These are phyloP conservation scores for Atractosteus spatula DNA, from an alignment of 2,113 vertebrate species.

Conservation along the genomic window DNA sequence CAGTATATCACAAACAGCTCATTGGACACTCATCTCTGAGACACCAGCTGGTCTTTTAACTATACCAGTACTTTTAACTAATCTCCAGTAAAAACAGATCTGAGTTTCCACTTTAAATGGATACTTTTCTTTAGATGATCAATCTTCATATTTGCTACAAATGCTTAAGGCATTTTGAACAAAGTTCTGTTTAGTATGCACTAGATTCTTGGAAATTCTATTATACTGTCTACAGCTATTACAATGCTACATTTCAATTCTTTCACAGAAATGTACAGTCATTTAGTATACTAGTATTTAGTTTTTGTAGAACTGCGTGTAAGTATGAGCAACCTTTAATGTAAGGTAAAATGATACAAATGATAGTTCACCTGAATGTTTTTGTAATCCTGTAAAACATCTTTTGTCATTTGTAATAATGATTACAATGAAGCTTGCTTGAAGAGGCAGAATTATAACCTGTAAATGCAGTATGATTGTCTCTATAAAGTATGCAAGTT, in stretches of 20 bases:
- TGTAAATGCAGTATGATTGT: too few species aligned
- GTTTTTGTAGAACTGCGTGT: slow-evolving; percentile 17
- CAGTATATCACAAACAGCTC: too few species aligned
- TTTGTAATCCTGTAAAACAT: too few species aligned
- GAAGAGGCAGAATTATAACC: too few species aligned
- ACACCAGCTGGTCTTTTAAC: slow-evolving; percentile 55
- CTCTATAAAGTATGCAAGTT: too few species aligned
- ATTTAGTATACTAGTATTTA: too few species aligned
- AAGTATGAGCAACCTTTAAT: slow-evolving; percentile 22
- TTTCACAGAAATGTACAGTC: slow-evolving; percentile 20
- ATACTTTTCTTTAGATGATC: slow-evolving; percentile 54
- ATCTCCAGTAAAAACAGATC: too few species aligned
- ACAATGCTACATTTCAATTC: slow-evolving; percentile 49
- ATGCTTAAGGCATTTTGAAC: slow-evolving; percentile 52
- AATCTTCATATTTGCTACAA: slow-evolving; percentile 41
- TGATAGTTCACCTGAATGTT: too few species aligned
- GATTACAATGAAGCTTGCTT: too few species aligned
- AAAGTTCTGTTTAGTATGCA: slow-evolving; percentile 58
- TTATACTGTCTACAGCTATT: slow-evolving; percentile 36
- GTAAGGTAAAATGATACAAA: too few species aligned
- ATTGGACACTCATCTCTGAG: slow-evolving; percentile 30
- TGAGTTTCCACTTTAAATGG: slow-evolving; percentile 50
- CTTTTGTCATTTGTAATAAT: too few species aligned
- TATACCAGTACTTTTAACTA: slow-evolving; percentile 47
- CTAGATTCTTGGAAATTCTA: slow-evolving; percentile 34